These are phyloP conservation scores for Premnoplex brunnescens DNA, from an alignment of 2,797 vertebrate genomes.

Conservation along the genomic window DNA sequence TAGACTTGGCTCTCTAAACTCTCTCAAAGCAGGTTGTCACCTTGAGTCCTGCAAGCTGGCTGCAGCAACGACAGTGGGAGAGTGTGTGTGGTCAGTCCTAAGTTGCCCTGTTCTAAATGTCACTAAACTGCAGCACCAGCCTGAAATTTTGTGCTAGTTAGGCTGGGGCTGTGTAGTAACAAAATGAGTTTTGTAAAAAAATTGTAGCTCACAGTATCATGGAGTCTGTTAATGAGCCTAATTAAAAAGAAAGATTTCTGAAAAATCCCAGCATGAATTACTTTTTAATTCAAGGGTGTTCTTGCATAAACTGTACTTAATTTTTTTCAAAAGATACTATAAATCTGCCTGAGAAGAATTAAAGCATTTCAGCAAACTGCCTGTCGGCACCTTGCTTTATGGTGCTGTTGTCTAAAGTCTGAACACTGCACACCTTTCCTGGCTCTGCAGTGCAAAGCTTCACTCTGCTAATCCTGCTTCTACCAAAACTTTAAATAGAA, in stretches of 20 bases:
- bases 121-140: neutral
- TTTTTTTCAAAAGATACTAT: neutral
- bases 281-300: neutral
- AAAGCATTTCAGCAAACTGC: neutral
- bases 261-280: neutral
- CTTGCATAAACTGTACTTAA: neutral
- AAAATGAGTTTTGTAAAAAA: neutral
- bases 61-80: rapidly evolving
- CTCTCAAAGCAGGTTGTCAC: rapidly evolving
- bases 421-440: rapidly evolving
- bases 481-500: neutral
- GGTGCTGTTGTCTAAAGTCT: neutral
- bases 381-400: rapidly evolving
- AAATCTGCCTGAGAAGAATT: neutral
- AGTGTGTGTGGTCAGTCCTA: neutral
- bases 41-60: neutral
- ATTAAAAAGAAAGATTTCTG: neutral
- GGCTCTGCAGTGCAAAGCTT: neutral
- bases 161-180: neutral
- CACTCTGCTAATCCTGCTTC: conserved; percentile 7
- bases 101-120: neutral
- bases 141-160: neutral
- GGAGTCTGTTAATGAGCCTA: neutral
- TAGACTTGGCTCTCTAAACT: neutral
- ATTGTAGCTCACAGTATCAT: neutral